Evolutionary conservation across 2,797 vertebrate genomes (phyloP), one percentile per base, ranked within the genome.

Genomic region (Hippocampus kuda): DNA sequence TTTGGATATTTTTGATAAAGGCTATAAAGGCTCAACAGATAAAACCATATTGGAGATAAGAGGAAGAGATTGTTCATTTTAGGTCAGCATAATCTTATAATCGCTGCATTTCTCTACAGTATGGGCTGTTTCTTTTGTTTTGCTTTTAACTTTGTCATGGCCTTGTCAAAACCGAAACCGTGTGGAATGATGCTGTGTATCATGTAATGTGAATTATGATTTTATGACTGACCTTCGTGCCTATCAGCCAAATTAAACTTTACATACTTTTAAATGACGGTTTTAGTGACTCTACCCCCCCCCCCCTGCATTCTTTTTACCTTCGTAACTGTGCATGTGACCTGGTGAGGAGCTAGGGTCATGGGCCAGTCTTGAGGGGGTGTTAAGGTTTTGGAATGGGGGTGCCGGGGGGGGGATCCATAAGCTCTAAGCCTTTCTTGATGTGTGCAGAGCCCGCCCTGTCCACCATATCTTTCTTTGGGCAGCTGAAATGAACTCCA

Each of bases 401-500:
- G 34, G 34, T 38, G 34, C 34, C 63, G 72, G 61, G 24, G 44
- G 44, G 42, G 42, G 48, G 49, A 22, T 65, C 68, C 56, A 76
- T 74, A 67, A 79, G 81, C 80, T 87, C 72, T 84, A 82, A 87
- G 80, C 82, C 70, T 79, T 81, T 83, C 83, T 86, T 86, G 79
- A 87, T 81, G 76, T 83, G 77, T 83, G 80, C 71, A 76, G 18
- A 79, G 77, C 79, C 75, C 67, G 77, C 73, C 72, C 72, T 24
- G 65, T 84, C 78, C 76, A 77, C 79, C 63, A 44, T 78, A 72
- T 85, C 82, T 83, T 87, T 87, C 76, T 81, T 81, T 56, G 53
- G 77, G 73, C 77, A 76, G 72, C 82, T 83, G 79, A 87, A 88
- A 87, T 85, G 77, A 89, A 86, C 85, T 88, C 89, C 75, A 79